A percentile compares a stretch with the other conserved stretches of the same genome.
Evolutionary conservation across 1,140 invertebrate genomes (phyloP).

Genomic region (Riptortus pedestris): DNA sequence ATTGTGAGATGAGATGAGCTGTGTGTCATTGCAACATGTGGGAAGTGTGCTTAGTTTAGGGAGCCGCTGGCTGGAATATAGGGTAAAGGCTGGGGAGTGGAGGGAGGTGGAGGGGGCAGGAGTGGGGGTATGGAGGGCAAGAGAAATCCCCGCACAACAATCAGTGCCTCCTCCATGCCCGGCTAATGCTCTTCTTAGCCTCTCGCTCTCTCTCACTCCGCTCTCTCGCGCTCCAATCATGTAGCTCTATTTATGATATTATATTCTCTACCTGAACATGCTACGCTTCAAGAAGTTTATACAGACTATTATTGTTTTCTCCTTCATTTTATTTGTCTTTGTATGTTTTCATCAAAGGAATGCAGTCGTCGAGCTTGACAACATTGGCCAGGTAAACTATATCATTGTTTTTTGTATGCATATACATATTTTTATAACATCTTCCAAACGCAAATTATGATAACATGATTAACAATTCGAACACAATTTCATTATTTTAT

Average conservation of each 20-base stretch:
- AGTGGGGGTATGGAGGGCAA: not conserved
- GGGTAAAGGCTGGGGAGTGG: not conserved
- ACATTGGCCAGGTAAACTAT: not conserved
- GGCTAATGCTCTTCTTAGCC: no score
- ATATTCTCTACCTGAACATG: no score
- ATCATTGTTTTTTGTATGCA: conserved; percentile 5
- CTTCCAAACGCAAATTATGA: no score
- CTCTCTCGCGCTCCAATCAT: not conserved
- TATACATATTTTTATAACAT: not conserved
- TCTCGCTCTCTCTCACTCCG: no score
- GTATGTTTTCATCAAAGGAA: not conserved
- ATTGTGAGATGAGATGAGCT: no score
- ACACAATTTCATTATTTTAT: no score
- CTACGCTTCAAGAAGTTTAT: not conserved
- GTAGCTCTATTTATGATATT: no score
- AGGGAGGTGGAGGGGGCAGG: not conserved
- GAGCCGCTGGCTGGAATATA: no score
- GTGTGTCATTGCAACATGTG: no score
- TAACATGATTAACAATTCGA: no score
- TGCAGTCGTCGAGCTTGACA: not conserved
- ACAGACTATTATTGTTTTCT: not conserved
- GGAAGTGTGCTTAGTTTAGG: no score
- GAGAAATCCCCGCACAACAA: not conserved
- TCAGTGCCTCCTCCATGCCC: no score
- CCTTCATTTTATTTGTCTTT: not conserved